Percentiles rank a stretch among this genome's conserved stretches.
Evolutionary conservation across 2,888 invertebrate species (phyloP).

Genomic region (Dendrolimus pini): DNA sequence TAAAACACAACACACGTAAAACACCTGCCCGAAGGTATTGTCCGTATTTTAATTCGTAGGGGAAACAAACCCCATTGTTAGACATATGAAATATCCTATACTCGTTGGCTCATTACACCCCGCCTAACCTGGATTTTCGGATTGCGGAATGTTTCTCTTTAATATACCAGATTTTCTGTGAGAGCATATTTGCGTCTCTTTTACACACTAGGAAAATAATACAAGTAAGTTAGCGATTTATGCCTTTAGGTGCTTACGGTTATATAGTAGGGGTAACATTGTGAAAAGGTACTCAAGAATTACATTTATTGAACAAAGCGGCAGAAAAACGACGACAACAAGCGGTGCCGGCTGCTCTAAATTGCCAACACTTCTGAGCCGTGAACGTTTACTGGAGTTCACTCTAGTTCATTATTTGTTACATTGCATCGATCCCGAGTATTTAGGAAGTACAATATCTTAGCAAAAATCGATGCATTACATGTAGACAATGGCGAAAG

Average conservation of each 20-base stretch:
- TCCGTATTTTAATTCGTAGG: constrained; percentile 44
- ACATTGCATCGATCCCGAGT: constrained; percentile 46
- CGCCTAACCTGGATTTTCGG: background rate
- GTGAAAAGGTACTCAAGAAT: constrained; percentile 46
- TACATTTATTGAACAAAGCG: constrained; percentile 64
- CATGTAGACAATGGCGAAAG: background rate
- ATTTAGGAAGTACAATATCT: constrained; percentile 23
- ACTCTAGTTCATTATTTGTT: constrained; percentile 63
- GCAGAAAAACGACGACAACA: constrained; percentile 63
- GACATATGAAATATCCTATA: constrained; percentile 2
- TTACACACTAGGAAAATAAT: too few relatives aligned
- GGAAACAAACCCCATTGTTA: constrained; percentile 31
- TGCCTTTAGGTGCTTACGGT: constrained; percentile 26
- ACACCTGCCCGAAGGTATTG: constrained; percentile 54
- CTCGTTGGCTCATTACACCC: background rate
- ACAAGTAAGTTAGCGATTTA: too few relatives aligned
- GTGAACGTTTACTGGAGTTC: constrained; percentile 49
- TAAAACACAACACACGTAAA: constrained; percentile 59
- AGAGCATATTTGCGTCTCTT: too few relatives aligned
- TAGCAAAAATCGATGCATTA: constrained; percentile 10
- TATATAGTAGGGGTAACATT: constrained; percentile 45
- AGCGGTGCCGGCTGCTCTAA: constrained; percentile 59
- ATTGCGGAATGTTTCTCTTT: too few relatives aligned
- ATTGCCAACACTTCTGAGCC: constrained; percentile 61
- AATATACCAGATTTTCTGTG: too few relatives aligned